Evolutionary conservation across 1,140 invertebrate species (phyloP).

Genomic region (Aphelenchoides avenae): DNA sequence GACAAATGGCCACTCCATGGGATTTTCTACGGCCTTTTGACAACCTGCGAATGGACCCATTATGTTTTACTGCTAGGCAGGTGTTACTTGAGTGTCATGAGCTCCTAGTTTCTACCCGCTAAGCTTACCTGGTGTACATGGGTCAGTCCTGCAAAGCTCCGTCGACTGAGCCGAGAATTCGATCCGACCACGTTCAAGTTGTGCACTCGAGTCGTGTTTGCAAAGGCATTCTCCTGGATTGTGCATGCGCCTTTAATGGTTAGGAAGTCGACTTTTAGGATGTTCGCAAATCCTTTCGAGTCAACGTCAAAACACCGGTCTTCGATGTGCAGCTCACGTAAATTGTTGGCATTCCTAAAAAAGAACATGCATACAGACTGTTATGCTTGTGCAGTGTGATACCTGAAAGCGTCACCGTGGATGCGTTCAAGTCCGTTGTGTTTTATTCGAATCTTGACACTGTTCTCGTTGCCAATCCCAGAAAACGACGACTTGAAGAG

Average conservation of each 20-base stretch:
- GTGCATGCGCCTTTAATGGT: conserved; percentile 40
- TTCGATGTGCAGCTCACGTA: conserved; percentile 38
- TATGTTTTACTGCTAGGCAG: no score
- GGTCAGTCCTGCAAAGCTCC: conserved; percentile 38
- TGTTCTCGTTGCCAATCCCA: conserved; percentile 38
- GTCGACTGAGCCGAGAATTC: no score
- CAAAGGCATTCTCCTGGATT: conserved; percentile 29
- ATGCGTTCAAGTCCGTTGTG: conserved; percentile 40
- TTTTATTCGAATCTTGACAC: conserved; percentile 34
- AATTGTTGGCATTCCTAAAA: conserved; percentile 42
- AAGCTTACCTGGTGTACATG: conserved; percentile 48
- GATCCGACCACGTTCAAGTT: conserved; percentile 32
- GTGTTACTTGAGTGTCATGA: no score
- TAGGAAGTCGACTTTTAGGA: conserved; percentile 41
- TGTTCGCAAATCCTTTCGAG: conserved; percentile 24
- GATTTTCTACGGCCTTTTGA: no score
- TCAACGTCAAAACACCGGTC: conserved; percentile 41
- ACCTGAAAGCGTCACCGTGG: conserved; percentile 39
- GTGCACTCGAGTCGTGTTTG: conserved; percentile 39
- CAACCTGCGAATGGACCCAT: no score
- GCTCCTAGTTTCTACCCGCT: no score
- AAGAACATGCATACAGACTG: background rate
- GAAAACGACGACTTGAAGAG: conserved; percentile 39
- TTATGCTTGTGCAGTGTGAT: background rate
- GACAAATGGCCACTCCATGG: no score